A percentile compares a stretch with the other conserved stretches of the same genome.
Evolutionary conservation across 2,113 vertebrate species (phyloP).

Genomic region (Datnioides undecimradiatus): DNA sequence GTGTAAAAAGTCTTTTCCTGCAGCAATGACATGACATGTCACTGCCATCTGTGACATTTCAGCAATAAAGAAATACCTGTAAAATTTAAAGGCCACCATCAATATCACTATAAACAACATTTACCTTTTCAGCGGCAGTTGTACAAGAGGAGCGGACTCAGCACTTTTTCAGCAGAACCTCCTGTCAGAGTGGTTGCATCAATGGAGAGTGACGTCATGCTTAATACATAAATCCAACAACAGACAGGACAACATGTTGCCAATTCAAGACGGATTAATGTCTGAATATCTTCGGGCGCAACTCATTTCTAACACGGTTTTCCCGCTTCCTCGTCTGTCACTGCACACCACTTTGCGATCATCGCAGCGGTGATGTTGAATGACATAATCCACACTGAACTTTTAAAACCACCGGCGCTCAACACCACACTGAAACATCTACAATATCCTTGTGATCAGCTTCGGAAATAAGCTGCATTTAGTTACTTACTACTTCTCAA

Average conservation of each 20-base stretch:
- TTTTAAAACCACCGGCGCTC: constrained; percentile 16
- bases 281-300: neutral
- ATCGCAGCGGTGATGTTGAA: neutral
- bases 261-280: constrained; percentile 57
- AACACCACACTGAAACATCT: no score
- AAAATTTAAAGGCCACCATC: neutral
- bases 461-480: neutral
- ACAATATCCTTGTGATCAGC: neutral
- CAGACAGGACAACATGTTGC: constrained; percentile 49
- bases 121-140: constrained; percentile 46
- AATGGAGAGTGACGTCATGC: constrained; percentile 92
- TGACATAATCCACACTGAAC: constrained; percentile 22
- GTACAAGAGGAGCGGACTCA: constrained; percentile 79
- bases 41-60: constrained; percentile 19
- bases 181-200: constrained; percentile 76
- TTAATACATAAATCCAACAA: constrained; percentile 71
- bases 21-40: neutral
- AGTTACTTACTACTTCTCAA: constrained; percentile 40
- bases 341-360: neutral
- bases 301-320: constrained; percentile 2
- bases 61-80: neutral
- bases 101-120: neutral
- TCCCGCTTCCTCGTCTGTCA: constrained; percentile 10
- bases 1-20: neutral
- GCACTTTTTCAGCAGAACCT: constrained; percentile 82